phyloP scores from a whole-genome alignment of 2,797 vertebrate genomes.

The Natrix natrix region DNA sequence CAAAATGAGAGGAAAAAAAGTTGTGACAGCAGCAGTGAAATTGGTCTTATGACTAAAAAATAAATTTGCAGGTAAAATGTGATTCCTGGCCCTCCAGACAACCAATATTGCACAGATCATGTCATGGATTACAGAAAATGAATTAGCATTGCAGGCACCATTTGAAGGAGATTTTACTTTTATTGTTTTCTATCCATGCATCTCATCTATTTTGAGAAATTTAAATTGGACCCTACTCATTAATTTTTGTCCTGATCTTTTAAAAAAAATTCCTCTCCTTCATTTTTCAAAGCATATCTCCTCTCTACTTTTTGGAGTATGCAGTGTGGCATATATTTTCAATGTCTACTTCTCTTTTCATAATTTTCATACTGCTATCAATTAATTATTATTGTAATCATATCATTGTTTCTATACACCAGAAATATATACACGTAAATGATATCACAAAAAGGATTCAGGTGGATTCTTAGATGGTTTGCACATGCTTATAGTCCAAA shows the following conservation, averaged over 20 bases:
- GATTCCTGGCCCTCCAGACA: background rate
- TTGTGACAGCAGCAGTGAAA: background rate
- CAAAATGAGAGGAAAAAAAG: background rate
- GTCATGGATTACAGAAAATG: background rate
- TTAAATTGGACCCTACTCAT: background rate
- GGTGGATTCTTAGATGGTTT: background rate
- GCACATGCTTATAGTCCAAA: background rate
- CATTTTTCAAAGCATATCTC: background rate
- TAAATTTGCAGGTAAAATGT: slow-evolving; percentile 3
- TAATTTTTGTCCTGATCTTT: background rate
- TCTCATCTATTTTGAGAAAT: background rate
- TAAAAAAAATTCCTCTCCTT: background rate
- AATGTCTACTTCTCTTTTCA: background rate
- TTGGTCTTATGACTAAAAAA: background rate
- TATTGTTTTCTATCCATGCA: background rate
- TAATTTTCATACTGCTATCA: background rate
- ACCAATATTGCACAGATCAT: background rate
- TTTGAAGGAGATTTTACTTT: background rate
- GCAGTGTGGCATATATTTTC: background rate
- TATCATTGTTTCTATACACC: background rate
- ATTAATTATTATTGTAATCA: background rate
- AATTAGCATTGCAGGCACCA: background rate
- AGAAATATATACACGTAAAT: background rate
- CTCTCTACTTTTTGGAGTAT: background rate
- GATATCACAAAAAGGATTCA: background rate